A percentile compares a stretch with the other conserved stretches of the same genome.
Evolutionary conservation across 1,140 invertebrate genomes (phyloP).

Genomic region (Acyrthosiphon pisum): DNA sequence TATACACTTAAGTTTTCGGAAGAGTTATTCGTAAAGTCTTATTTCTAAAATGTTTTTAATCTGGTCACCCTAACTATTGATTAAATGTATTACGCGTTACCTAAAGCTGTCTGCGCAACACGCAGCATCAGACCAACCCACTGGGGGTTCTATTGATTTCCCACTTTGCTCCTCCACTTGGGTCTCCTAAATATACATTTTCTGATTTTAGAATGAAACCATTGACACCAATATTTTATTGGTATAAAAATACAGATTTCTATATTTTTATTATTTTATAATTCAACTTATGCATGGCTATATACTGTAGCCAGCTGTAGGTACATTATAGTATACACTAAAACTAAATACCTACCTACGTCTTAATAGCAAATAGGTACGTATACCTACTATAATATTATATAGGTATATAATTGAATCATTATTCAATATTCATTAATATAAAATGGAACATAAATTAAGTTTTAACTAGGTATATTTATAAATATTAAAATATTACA

Average conservation of each 20-base stretch:
- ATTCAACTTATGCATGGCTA: not conserved
- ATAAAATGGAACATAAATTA: too few species aligned
- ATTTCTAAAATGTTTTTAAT: conserved; percentile 1
- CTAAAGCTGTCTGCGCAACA: conserved; percentile 41
- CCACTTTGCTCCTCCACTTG: not conserved
- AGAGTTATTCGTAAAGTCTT: not conserved
- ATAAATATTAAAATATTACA: too few species aligned
- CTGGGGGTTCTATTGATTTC: conserved; percentile 35
- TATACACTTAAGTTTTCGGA: not conserved
- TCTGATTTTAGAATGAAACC: not conserved
- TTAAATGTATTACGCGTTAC: conserved; percentile 13
- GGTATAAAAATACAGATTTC: not conserved
- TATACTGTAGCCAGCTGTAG: not conserved
- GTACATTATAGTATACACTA: not conserved
- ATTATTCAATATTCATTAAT: too few species aligned
- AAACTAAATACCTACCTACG: too few species aligned
- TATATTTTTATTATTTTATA: not conserved
- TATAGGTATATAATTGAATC: too few species aligned
- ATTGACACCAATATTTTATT: not conserved
- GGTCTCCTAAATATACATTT: not conserved
- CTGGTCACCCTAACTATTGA: conserved; percentile 41
- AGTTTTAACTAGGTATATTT: too few species aligned
- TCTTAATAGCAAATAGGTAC: too few species aligned
- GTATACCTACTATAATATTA: too few species aligned
- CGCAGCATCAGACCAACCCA: conserved; percentile 33